Evolutionary conservation across 1,140 invertebrate species (phyloP).

Genomic region (Dendroctonus valens): DNA sequence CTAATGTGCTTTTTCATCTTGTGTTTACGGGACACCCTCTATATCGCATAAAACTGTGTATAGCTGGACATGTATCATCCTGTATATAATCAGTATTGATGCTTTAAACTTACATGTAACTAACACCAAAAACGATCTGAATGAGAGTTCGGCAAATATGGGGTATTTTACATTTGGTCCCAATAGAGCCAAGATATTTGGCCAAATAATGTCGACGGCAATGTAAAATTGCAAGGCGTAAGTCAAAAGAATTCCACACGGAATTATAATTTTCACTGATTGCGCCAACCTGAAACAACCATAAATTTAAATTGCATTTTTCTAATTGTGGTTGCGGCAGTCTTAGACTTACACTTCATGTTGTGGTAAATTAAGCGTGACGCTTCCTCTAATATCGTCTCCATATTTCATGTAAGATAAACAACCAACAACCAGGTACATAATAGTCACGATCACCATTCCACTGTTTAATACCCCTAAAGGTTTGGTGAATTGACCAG

Average conservation of each 20-base stretch:
- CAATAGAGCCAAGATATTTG: slow-evolving; percentile 52
- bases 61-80: not conserved
- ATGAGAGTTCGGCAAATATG: slow-evolving; percentile 58
- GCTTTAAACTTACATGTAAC: slow-evolving; percentile 69
- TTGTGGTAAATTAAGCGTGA: slow-evolving; percentile 66
- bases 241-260: slow-evolving; percentile 71
- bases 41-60: too few relatives aligned
- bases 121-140: slow-evolving; percentile 65
- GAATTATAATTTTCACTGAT: slow-evolving; percentile 66
- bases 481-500: slow-evolving; percentile 69
- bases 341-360: slow-evolving; percentile 58
- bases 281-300: slow-evolving; percentile 55
- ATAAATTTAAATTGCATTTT: not conserved
- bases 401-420: slow-evolving; percentile 82
- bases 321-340: not conserved
- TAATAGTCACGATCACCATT: slow-evolving; percentile 72
- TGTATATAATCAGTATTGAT: not conserved
- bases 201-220: slow-evolving; percentile 67
- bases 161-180: slow-evolving; percentile 55
- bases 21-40: too few relatives aligned
- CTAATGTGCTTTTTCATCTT: too few relatives aligned
- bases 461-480: slow-evolving; percentile 82
- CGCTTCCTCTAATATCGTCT: slow-evolving; percentile 61
- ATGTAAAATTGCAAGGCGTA: slow-evolving; percentile 90
- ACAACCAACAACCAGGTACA: slow-evolving; percentile 80